Base-by-base conservation (phyloP, 2,888 invertebrate genomes). In the Octonoba sinensis region DNA sequence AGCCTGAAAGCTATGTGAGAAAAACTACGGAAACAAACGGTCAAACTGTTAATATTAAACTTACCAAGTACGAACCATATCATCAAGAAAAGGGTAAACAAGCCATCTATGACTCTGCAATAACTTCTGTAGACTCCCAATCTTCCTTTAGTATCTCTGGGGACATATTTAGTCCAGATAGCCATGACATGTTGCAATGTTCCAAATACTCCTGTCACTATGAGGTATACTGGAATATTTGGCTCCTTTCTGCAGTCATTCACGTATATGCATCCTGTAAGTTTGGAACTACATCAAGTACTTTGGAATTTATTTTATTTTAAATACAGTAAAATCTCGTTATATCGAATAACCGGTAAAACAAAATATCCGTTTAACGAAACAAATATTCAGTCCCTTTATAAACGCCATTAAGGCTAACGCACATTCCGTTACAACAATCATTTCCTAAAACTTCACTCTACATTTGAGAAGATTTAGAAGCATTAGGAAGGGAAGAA, bases 21-120 rank as follows among this genome's bases (percentile, higher is more conserved):
- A n/a, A n/a, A n/a, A n/a, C n/a, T n/a, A n/a, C n/a, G n/a, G n/a
- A n/a, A n/a, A n/a, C n/a, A 6, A 27, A 27, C 27, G 2, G 27
- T 6, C 27, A 27, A 27, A 27, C 6, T 27, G 6, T 3, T 27
- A 6, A 6, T 6, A 27, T 27, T 6, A 8, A 16, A 57, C 74
- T 20, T 74, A 81, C 81, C 81, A 57, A 70, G 18, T 22, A 81
- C 64, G 59, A 81, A 81, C 81, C 81, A 81, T 20, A 81, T 70
- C 4, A 46, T 51, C 11, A 75, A 20, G 15, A 81, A 81, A 16
- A 70, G n/a, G 3, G 69, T 36, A 16, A 81, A 22, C 15, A 74
- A 6, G 0, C 70, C 54, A 8, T 81, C 74, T 1, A 81, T 18
- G 13, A n/a, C 27, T 47, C 36, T 56, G 57, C 81, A 74, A 18